These are phyloP conservation scores for Bradynema listronoti DNA, from an alignment of 1,140 invertebrate genomes.

Conservation along the genomic window DNA sequence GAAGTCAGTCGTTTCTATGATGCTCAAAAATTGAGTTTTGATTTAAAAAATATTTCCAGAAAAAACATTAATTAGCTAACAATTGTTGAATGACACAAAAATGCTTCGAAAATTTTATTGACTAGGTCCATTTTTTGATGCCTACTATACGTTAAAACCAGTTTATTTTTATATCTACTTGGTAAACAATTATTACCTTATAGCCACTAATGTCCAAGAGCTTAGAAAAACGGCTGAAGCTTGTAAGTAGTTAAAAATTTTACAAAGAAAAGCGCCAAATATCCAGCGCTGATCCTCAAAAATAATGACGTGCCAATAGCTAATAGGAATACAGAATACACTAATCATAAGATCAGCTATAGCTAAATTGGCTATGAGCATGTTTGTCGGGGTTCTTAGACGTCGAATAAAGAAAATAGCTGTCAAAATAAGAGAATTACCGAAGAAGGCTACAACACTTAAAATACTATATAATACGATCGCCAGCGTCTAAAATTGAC, in stretches of 20 bases:
- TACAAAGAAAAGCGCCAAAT: conserved; percentile 52
- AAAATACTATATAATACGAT: conserved; percentile 48
- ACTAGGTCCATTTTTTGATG: too few species aligned
- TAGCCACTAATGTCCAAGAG: conserved; percentile 57
- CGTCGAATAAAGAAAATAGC: conserved; percentile 53
- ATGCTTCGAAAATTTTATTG: too few species aligned
- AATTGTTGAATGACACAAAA: too few species aligned
- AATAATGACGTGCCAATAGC: conserved; percentile 57
- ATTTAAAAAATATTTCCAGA: too few species aligned
- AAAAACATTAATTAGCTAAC: too few species aligned
- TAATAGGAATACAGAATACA: conserved; percentile 53
- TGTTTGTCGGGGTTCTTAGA: conserved; percentile 52
- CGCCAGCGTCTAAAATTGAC: conserved; percentile 42
- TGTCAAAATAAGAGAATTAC: conserved; percentile 51
- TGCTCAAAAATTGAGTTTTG: too few species aligned
- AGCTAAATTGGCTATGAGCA: conserved; percentile 44
- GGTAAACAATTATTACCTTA: conserved; percentile 25
- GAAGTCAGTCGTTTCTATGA: too few species aligned
- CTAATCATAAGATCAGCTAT: conserved; percentile 43
- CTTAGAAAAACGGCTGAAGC: conserved; percentile 53
- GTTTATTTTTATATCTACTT: background rate
- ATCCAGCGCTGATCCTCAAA: conserved; percentile 57
- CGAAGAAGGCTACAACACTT: conserved; percentile 49
- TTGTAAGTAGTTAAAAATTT: conserved; percentile 53
- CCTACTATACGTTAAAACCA: background rate